Conservation (phyloP, 2,888 invertebrate genomes). For the Andrena minutula region DNA sequence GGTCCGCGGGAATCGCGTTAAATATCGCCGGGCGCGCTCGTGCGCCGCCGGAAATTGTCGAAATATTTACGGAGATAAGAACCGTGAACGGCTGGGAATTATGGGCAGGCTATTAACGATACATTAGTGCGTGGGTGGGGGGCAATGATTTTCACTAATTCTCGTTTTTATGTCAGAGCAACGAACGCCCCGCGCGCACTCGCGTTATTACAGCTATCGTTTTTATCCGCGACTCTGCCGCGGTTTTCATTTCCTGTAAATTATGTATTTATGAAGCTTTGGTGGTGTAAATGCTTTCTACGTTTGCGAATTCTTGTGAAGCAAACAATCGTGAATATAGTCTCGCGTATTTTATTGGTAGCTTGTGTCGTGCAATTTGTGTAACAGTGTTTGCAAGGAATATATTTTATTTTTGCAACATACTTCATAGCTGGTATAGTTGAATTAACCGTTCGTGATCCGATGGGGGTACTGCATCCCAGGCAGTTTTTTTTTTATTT, state of each 20-base stretch:
- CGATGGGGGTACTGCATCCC: too few relatives aligned
- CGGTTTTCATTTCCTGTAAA: conserved; percentile 5
- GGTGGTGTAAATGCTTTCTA: not conserved
- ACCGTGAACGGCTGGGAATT: conserved; percentile 47
- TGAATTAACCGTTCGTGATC: too few relatives aligned
- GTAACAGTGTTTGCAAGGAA: too few relatives aligned
- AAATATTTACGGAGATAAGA: conserved; percentile 61
- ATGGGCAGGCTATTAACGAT: conserved; percentile 52
- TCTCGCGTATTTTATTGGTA: too few relatives aligned
- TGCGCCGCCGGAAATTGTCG: conserved; percentile 41
- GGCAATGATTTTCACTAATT: conserved; percentile 42
- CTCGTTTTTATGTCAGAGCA: conserved; percentile 44
- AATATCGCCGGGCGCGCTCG: conserved; percentile 33
- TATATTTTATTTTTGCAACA: too few relatives aligned
- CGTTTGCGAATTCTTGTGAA: not conserved
- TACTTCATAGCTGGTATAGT: too few relatives aligned
- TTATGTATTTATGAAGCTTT: conserved; percentile 12
- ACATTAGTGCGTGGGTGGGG: conserved; percentile 24
- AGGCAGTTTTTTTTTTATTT: too few relatives aligned
- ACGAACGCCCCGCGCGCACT: conserved; percentile 5
- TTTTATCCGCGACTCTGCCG: not conserved
- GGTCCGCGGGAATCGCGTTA: conserved; percentile 44
- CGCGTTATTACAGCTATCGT: conserved; percentile 26
- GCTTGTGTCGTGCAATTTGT: too few relatives aligned
- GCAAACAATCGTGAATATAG: too few relatives aligned